Evolutionary conservation across 2,797 vertebrate species (phyloP).

Genomic region (Neomorphus geoffroyi): DNA sequence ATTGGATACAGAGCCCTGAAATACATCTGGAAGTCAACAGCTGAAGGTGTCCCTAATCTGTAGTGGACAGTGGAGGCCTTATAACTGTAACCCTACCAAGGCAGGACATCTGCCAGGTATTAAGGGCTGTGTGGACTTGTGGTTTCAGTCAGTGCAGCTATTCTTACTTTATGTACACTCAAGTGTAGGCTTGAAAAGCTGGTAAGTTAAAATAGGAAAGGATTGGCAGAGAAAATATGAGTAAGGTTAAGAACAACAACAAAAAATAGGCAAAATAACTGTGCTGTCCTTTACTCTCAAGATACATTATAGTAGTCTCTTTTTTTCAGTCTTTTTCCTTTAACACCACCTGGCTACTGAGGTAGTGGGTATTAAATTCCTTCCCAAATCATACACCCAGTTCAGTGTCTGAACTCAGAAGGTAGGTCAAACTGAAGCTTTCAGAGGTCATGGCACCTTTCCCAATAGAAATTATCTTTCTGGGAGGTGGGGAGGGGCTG

Average conservation of each 20-base stretch:
- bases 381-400: not conserved
- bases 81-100: not conserved
- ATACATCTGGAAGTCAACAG: not conserved
- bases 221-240: not conserved
- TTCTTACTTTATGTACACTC: not conserved
- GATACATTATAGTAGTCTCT: not conserved
- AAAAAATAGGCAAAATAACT: not conserved
- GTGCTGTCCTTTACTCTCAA: not conserved
- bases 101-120: not conserved
- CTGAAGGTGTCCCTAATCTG: not conserved
- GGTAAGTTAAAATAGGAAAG: not conserved
- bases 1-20: constrained; percentile 6
- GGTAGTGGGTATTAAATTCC: constrained; percentile 6
- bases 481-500: too few species aligned
- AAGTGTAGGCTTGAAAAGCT: not conserved
- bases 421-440: not conserved
- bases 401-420: not conserved
- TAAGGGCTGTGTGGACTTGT: not conserved
- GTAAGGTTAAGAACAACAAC: not conserved
- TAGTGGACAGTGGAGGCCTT: not conserved
- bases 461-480: not conserved
- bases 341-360: not conserved
- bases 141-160: not conserved
- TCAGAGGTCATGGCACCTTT: not conserved
- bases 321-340: not conserved